phyloP scores from a whole-genome alignment of 2,113 vertebrate species.

The Gasterosteus aculeatus region DNA sequence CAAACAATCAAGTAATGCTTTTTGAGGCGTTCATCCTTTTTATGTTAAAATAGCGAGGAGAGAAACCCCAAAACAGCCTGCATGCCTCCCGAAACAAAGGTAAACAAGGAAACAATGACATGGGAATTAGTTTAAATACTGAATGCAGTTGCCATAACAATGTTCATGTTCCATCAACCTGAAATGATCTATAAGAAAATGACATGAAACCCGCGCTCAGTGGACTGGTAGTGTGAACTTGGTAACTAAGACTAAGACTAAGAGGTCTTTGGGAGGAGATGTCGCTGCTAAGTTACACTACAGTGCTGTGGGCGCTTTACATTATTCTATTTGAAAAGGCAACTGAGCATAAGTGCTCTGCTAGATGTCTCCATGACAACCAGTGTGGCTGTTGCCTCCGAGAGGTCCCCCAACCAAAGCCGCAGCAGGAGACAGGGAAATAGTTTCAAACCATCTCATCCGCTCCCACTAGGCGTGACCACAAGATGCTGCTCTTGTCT shows the following conservation, averaged over 20 bases:
- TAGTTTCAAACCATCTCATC: too few relatives aligned
- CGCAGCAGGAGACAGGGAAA: neutral
- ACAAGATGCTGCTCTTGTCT: slow-evolving; percentile 65
- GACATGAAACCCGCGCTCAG: neutral
- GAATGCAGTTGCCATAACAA: neutral
- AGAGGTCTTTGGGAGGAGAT: neutral
- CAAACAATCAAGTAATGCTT: neutral
- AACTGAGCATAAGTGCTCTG: neutral
- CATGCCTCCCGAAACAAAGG: neutral
- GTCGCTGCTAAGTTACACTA: neutral
- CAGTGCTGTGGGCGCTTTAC: neutral
- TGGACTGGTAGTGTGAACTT: neutral
- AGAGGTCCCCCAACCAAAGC: neutral
- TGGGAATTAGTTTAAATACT: neutral
- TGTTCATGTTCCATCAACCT: neutral
- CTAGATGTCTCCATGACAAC: neutral
- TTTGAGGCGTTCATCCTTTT: neutral
- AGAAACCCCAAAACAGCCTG: neutral
- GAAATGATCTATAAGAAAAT: neutral
- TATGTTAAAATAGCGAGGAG: neutral
- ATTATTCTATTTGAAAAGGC: neutral
- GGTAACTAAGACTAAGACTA: too few relatives aligned
- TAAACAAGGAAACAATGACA: neutral
- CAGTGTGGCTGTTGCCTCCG: neutral
- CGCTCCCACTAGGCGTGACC: slow-evolving; percentile 21